These are phyloP conservation scores for Glyptemys insculpta DNA, from an alignment of 2,797 vertebrate genomes.

Conservation along the genomic window DNA sequence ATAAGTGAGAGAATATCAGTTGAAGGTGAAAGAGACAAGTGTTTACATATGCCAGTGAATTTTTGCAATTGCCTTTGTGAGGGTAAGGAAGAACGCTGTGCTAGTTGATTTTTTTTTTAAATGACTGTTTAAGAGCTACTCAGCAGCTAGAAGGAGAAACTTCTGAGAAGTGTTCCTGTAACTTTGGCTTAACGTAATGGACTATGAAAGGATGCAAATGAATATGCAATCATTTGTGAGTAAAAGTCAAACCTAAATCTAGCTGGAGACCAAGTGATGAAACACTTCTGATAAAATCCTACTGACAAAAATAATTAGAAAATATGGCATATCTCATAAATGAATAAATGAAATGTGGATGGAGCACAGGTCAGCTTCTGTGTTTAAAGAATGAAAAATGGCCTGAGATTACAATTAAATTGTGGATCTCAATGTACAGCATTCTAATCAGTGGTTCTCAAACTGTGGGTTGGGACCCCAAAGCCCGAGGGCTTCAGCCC, in stretches of 20 bases:
- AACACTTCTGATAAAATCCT: constrained; percentile 41
- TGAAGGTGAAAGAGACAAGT: neutral
- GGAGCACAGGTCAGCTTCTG: constrained; percentile 21
- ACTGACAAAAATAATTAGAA: constrained; percentile 46
- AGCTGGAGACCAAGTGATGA: neutral
- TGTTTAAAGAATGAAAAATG: constrained; percentile 44
- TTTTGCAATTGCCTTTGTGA: neutral
- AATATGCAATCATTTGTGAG: neutral
- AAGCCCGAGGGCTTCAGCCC: too few species aligned
- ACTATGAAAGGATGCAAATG: constrained; percentile 33
- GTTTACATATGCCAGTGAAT: neutral
- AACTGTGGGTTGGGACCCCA: too few species aligned
- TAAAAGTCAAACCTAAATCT: constrained; percentile 21
- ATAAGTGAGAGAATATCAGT: neutral
- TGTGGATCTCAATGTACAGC: neutral
- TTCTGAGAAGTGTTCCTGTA: constrained; percentile 18
- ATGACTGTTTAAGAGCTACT: neutral
- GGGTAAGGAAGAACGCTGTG: neutral
- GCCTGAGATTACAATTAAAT: neutral
- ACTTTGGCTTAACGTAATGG: constrained; percentile 44
- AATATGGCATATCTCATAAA: constrained; percentile 9
- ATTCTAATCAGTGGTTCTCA: too few species aligned
- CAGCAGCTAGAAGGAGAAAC: constrained; percentile 29
- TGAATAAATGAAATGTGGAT: constrained; percentile 55
- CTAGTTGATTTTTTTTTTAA: neutral